Percentiles rank a stretch among this genome's conserved stretches.
phyloP scores from a whole-genome alignment of 2,113 vertebrate species.

The Sorex fumeus region DNA sequence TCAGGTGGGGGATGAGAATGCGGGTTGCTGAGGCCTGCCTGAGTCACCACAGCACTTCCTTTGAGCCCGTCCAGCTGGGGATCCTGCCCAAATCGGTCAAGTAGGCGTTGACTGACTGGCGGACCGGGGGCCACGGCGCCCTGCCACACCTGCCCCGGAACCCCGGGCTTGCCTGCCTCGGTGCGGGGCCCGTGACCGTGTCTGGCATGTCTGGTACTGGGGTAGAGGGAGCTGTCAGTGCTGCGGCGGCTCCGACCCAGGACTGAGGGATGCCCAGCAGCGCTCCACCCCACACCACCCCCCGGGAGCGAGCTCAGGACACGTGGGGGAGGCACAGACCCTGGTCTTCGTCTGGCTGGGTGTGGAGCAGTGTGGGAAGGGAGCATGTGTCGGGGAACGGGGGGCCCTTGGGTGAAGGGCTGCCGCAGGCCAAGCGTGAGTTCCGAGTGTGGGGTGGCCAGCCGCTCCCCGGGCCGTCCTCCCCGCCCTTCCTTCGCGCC shows the following conservation, averaged over 20 bases:
- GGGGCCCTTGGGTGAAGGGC: not conserved
- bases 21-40: not conserved
- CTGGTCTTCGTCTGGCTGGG: not conserved
- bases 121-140: not conserved
- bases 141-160: not conserved
- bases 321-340: not conserved
- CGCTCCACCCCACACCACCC: not conserved
- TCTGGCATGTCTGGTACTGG: not conserved
- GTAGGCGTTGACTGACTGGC: not conserved
- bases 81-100: not conserved
- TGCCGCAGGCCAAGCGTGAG: not conserved
- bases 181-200: not conserved
- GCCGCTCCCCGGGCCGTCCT: too few species aligned
- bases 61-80: not conserved
- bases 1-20: not conserved
- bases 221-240: not conserved
- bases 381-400: not conserved
- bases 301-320: slow-evolving; percentile 3
- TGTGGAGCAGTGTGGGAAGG: not conserved
- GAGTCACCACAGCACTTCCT: not conserved
- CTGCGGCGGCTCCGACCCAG: not conserved
- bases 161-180: not conserved
- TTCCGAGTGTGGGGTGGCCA: not conserved
- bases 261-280: not conserved
- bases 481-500: not conserved